Conservation (phyloP, 1,140 invertebrate species). For the Brachionus koreanus region DNA sequence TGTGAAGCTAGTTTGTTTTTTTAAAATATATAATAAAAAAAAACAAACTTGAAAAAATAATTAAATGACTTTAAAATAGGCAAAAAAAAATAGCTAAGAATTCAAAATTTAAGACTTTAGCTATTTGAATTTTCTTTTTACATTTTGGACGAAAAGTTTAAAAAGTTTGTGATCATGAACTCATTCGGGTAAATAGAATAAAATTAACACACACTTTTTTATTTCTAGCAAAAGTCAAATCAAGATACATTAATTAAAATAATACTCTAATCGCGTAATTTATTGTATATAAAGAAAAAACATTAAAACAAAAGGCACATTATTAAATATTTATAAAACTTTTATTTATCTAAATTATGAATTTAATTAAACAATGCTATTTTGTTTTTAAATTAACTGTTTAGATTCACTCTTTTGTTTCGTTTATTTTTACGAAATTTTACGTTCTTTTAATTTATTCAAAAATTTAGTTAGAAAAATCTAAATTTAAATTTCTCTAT, state of each 20-base stretch:
- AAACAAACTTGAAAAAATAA: neutral
- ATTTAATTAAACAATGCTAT: neutral
- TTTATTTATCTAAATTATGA: neutral
- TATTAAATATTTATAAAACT: neutral
- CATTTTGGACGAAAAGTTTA: neutral
- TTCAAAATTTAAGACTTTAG: neutral
- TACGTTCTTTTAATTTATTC: neutral
- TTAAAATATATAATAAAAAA: neutral
- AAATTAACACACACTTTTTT: neutral
- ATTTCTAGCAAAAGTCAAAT: neutral
- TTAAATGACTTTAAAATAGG: neutral
- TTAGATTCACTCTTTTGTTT: neutral
- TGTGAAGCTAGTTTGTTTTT: neutral
- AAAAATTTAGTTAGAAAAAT: neutral
- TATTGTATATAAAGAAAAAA: neutral
- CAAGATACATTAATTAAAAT: neutral
- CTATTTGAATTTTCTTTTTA: neutral
- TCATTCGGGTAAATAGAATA: neutral
- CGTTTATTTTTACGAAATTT: neutral
- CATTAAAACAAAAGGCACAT: neutral
- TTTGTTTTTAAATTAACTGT: neutral
- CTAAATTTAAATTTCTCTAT: neutral
- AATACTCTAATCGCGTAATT: neutral
- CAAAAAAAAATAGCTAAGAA: neutral
- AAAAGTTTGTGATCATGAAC: neutral